These are phyloP conservation scores for Hymenochirus boettgeri DNA, from an alignment of 2,113 vertebrate species.

Conservation along the genomic window DNA sequence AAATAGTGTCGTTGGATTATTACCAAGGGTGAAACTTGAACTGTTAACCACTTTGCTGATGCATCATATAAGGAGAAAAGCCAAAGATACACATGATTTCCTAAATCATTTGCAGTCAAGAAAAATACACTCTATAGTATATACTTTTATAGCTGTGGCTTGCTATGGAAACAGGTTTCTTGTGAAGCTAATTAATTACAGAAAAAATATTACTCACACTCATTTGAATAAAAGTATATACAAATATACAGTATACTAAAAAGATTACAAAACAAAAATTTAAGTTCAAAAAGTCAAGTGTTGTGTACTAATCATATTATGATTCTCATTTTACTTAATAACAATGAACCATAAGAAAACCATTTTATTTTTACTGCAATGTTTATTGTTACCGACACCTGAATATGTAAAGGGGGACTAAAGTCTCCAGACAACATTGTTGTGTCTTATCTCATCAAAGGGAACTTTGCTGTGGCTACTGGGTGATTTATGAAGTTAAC, in stretches of 20 bases:
- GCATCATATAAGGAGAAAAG: constrained; percentile 36
- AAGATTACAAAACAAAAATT: constrained; percentile 22
- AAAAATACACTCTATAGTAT: constrained; percentile 40
- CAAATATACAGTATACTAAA: background rate
- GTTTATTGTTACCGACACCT: no score
- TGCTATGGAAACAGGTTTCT: constrained; percentile 34
- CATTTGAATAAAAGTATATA: constrained; percentile 5
- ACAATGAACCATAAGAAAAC: no score
- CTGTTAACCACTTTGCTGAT: constrained; percentile 40
- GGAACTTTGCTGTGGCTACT: no score
- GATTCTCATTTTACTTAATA: background rate
- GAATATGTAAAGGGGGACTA: no score
- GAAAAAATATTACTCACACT: constrained; percentile 34
- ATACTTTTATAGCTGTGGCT: constrained; percentile 41
- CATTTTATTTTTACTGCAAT: no score
- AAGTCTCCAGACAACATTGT: no score
- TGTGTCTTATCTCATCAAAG: no score
- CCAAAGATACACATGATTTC: constrained; percentile 40
- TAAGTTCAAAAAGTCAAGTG: no score
- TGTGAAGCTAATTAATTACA: constrained; percentile 37
- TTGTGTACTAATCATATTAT: background rate
- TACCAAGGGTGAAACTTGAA: constrained; percentile 38
- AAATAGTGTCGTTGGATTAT: constrained; percentile 30
- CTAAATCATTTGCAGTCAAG: constrained; percentile 34
- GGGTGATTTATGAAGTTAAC: no score